Percentiles rank a stretch among this genome's conserved stretches.
Evolutionary conservation across 2,888 invertebrate species (phyloP).

Genomic region (Rhingia campestris): DNA sequence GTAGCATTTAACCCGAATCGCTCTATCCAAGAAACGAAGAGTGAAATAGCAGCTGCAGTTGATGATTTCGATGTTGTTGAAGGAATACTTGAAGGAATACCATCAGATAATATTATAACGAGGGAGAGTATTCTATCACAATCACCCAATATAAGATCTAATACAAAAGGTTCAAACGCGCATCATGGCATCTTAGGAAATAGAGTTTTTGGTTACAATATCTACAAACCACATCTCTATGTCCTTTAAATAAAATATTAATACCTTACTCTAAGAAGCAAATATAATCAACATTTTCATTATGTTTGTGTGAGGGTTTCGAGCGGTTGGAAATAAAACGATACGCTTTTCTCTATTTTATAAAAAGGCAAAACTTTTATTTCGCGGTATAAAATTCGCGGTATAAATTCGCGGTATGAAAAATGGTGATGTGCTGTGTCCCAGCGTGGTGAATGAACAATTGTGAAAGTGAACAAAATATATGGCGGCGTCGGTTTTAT

Average conservation of each 20-base stretch:
- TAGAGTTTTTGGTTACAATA: not conserved
- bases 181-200: constrained; percentile 12
- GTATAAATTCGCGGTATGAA: no score
- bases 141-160: not conserved
- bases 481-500: no score
- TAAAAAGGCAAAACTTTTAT: no score
- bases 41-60: constrained; percentile 19
- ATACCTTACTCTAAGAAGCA: not conserved
- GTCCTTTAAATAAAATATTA: constrained; percentile 17
- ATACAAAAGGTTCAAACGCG: not conserved
- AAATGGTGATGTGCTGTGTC: no score
- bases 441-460: no score
- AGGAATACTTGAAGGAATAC: not conserved
- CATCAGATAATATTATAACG: not conserved
- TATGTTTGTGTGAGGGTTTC: no score
- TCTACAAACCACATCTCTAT: constrained; percentile 11
- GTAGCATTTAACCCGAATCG: not conserved
- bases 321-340: no score
- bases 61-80: constrained; percentile 21
- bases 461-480: no score
- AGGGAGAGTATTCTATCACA: not conserved
- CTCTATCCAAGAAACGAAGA: constrained; percentile 27
- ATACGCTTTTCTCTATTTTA: no score
- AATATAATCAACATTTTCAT: not conserved
- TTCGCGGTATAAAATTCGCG: no score